Base-by-base conservation (phyloP, 1,140 invertebrate species). In the Parapsyche elsis region DNA sequence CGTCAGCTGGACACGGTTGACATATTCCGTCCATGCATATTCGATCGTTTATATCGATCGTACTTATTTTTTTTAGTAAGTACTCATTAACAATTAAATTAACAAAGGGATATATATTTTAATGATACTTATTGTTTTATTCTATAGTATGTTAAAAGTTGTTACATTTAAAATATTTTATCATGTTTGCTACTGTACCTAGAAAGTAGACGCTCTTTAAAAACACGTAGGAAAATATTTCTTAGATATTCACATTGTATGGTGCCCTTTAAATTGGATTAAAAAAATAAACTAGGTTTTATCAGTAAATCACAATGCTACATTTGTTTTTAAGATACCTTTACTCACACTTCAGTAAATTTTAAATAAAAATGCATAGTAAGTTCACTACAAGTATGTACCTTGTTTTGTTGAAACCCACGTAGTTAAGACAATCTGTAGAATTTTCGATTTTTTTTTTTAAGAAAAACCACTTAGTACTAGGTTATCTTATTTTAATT, bases 101-200 rank as follows among this genome's bases (percentile, higher is more conserved):
- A 83, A 78, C 80, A 80, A 70, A 53, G 14, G 12, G 64, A 81
- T 79, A 83, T 83, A 83, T 83, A 83, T 83, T 81, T 83, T 80
- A 81, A 83, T 71, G 81, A 81, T 81, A 83, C 79, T 83, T 83
- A 83, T 83, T 81, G 75, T 80, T 80, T 80, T 76, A 76, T 71
- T 79, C 46, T 77, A 64, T 77, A 77, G 75, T 78, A 80, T 80
- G 79, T 80, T 81, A 71, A n/a, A 75, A 77, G 73, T 81, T 83
- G 81, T 83, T 83, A 83, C 79, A 83, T 79, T 79, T 83, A 76
- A 81, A 80, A 83, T 83, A 83, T 81, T 83, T 83, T 83, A 83
- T 82, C 77, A 82, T 71, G 81, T 79, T 83, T 70, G 81, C 81
- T 83, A 83, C 81, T 74, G 81, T 83, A 83, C 81, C 81, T 83